Base-by-base conservation (phyloP, 2,888 invertebrate species). In the Lathronympha strigana region DNA sequence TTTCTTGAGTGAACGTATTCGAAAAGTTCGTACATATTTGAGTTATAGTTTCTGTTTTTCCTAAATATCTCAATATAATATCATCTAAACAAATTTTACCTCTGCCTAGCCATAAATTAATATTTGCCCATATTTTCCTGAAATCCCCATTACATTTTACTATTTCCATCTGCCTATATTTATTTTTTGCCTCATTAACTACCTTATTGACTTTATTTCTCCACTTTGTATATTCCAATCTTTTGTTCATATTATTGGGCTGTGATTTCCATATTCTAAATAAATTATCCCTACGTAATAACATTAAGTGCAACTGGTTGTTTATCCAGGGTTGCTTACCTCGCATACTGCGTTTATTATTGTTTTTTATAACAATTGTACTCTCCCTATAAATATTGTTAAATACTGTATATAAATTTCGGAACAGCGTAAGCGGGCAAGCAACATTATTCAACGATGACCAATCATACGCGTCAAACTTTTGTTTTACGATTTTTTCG, bases 381-480 rank as follows among this genome's bases (percentile, higher is more conserved):
- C 49, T 49, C 23, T 61, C 58, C 9, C 38, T 25, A 55, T 67
- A 67, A 31, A 54, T 57, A 15, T n/a, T 3, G 19, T 40, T 23
- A 50, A 66, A 66, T 3, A 61, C 40, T n/a, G 13, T 6, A 50
- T 43, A 55, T 21, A 66, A 11, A 47, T 45, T 40, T 28, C 43
- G 23, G 28, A 53, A 63, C 17, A 67, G 54, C 11, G 31, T 33
- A 33, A 67, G 40, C 1, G 67, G 67, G 33, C 67, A 67, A 1
- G 21, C 9, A 17, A 47, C 23, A 17, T 1, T 23, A 13, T 23
- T 13, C 1, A 47, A 23, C n/a, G 49, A 31, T 1, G 61, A 4
- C 67, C 67, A 67, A 19, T 67, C 53, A 36, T 45, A 47, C 0
- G 28, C 51, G 36, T 62, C 60, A 0, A 64, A 50, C 28, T 61